phyloP scores from a whole-genome alignment of 2,888 invertebrate species.

The Tyria jacobaeae region DNA sequence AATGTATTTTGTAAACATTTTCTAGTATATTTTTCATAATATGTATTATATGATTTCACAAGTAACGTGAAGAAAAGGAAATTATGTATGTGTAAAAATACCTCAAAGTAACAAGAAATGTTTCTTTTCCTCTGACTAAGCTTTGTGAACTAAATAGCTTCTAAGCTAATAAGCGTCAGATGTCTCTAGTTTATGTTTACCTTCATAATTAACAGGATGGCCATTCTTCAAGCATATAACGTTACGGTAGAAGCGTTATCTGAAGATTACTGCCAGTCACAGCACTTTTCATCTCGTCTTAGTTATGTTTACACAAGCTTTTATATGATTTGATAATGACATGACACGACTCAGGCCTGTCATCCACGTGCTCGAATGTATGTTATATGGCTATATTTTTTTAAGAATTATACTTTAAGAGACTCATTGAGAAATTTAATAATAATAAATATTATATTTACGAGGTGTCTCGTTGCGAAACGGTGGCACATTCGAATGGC shows the following conservation, averaged over 20 bases:
- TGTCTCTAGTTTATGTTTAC: slow-evolving; percentile 68
- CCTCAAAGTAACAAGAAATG: neutral
- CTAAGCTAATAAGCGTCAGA: slow-evolving; percentile 63
- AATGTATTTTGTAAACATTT: too few species aligned
- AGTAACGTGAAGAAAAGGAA: too few species aligned
- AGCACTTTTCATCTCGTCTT: slow-evolving; percentile 57
- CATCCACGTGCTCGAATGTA: slow-evolving; percentile 16
- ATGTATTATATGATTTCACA: too few species aligned
- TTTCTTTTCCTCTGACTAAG: neutral
- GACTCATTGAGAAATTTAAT: neutral
- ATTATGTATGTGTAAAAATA: too few species aligned
- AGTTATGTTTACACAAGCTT: slow-evolving; percentile 55
- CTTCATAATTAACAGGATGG: slow-evolving; percentile 70
- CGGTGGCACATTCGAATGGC: slow-evolving; percentile 61
- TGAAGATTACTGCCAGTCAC: slow-evolving; percentile 52
- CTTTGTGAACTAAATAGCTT: neutral
- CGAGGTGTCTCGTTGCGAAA: slow-evolving; percentile 66
- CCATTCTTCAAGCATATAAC: slow-evolving; percentile 70
- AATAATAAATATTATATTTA: slow-evolving; percentile 57
- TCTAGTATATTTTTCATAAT: too few species aligned
- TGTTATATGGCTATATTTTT: slow-evolving; percentile 22
- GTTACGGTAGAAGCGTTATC: slow-evolving; percentile 70
- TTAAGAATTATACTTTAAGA: slow-evolving; percentile 3
- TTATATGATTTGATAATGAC: slow-evolving; percentile 64
- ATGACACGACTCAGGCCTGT: slow-evolving; percentile 33